phyloP scores from a whole-genome alignment of 2,113 vertebrate species.

The Rhabdomys dilectus region DNA sequence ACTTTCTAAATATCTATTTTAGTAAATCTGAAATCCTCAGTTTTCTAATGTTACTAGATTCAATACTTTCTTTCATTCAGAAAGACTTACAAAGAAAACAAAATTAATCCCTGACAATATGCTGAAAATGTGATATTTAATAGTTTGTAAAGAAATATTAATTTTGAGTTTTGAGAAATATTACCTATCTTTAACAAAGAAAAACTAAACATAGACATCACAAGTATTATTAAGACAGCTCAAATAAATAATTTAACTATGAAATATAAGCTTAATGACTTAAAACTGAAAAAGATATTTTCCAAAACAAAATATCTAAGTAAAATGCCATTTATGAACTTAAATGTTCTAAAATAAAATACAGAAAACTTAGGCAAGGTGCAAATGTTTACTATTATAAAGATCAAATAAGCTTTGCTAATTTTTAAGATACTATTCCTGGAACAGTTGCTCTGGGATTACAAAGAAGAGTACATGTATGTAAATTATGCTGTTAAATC shows the following conservation, averaged over 20 bases:
- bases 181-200: conserved; percentile 30
- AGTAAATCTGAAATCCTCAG: background rate
- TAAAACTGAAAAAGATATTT: background rate
- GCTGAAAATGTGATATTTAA: background rate
- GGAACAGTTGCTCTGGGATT: background rate
- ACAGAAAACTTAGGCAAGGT: background rate
- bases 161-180: background rate
- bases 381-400: background rate
- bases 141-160: background rate
- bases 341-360: conserved; percentile 23
- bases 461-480: background rate
- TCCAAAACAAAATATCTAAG: background rate
- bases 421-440: background rate
- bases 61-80: background rate
- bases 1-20: conserved; percentile 12
- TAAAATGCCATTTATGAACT: conserved; percentile 27
- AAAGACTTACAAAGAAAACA: conserved; percentile 43
- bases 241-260: background rate
- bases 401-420: background rate
- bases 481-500: background rate
- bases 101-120: background rate
- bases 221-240: conserved; percentile 30
- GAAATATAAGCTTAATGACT: conserved; percentile 10
- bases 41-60: background rate
- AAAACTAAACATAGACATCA: conserved; percentile 22